Percentiles rank a stretch among this genome's conserved stretches.
Evolutionary conservation across 2,113 vertebrate genomes (phyloP).

Genomic region (Prochilodus magdalenae): DNA sequence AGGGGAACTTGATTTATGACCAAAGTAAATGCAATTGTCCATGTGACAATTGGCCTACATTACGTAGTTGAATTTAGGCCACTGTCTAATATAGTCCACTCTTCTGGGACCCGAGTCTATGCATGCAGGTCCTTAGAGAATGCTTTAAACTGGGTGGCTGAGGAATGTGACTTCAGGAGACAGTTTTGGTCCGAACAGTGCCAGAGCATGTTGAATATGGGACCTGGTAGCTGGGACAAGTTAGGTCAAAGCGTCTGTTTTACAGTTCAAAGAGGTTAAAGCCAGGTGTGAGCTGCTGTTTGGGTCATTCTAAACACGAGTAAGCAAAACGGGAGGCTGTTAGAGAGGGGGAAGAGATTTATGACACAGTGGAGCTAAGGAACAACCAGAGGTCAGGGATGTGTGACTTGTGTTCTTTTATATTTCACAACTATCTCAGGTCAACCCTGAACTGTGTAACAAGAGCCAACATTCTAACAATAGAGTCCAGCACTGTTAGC

Average conservation of each 20-base stretch:
- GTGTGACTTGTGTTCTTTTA: constrained; percentile 68
- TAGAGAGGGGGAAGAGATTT: constrained; percentile 69
- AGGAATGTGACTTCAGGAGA: constrained; percentile 69
- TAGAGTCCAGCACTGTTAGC: constrained; percentile 44
- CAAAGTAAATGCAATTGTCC: constrained; percentile 35
- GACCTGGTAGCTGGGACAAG: constrained; percentile 49
- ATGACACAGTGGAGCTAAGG: constrained; percentile 69
- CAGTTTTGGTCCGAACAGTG: constrained; percentile 67
- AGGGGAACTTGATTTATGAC: constrained; percentile 42
- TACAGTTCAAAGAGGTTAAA: constrained; percentile 71
- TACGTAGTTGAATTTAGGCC: constrained; percentile 45
- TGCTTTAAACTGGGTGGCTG: constrained; percentile 46
- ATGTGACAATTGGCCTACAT: constrained; percentile 51
- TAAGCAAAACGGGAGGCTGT: constrained; percentile 53
- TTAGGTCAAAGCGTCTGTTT: constrained; percentile 60
- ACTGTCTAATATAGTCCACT: constrained; percentile 46
- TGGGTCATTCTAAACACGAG: constrained; percentile 73
- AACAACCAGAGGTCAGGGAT: constrained; percentile 76
- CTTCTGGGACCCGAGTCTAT: constrained; percentile 19
- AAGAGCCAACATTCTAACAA: constrained; percentile 57
- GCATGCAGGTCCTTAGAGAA: constrained; percentile 28
- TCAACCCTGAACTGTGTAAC: constrained; percentile 71
- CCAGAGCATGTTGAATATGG: constrained; percentile 63
- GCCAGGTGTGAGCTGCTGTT: constrained; percentile 83
- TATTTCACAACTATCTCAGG: constrained; percentile 70